A percentile compares a stretch with the other conserved stretches of the same genome.
These are phyloP conservation scores for Digitonthophagus gazella DNA, from an alignment of 2,888 invertebrate genomes.

Conservation along the genomic window DNA sequence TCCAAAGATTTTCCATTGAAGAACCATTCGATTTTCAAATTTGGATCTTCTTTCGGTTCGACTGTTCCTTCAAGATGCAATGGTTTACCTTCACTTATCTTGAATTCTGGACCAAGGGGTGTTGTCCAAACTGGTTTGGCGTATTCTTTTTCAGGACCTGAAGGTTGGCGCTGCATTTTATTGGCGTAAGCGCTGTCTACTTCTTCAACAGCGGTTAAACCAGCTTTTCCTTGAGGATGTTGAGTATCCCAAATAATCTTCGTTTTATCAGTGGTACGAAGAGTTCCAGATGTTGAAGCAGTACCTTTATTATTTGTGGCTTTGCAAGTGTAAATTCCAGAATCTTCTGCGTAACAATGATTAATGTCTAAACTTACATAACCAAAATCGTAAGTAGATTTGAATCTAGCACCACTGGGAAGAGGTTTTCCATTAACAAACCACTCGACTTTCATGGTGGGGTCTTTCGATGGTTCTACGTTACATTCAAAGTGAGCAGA, in stretches of 20 bases:
- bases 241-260: conserved; percentile 86
- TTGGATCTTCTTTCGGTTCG: conserved; percentile 90
- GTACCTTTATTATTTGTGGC: conserved; percentile 86
- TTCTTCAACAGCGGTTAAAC: conserved; percentile 85
- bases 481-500: conserved; percentile 88
- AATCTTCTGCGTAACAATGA: conserved; percentile 87
- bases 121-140: conserved; percentile 85
- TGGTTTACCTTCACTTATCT: conserved; percentile 76
- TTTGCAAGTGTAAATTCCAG: conserved; percentile 87
- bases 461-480: conserved; percentile 89
- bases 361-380: conserved; percentile 88
- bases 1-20: conserved; percentile 87
- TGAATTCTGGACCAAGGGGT: conserved; percentile 77
- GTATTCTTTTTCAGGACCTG: conserved; percentile 73
- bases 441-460: conserved; percentile 91
- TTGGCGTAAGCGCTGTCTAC: conserved; percentile 79
- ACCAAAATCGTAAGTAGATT: conserved; percentile 94
- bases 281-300: conserved; percentile 85
- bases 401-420: conserved; percentile 84
- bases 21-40: conserved; percentile 90
- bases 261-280: conserved; percentile 78
- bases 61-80: conserved; percentile 93
- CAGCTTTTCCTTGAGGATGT: conserved; percentile 91
- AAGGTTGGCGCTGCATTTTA: conserved; percentile 67
- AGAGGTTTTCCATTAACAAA: conserved; percentile 90